Conservation (phyloP, 2,888 invertebrate genomes). For the Fabriciana adippe region DNA sequence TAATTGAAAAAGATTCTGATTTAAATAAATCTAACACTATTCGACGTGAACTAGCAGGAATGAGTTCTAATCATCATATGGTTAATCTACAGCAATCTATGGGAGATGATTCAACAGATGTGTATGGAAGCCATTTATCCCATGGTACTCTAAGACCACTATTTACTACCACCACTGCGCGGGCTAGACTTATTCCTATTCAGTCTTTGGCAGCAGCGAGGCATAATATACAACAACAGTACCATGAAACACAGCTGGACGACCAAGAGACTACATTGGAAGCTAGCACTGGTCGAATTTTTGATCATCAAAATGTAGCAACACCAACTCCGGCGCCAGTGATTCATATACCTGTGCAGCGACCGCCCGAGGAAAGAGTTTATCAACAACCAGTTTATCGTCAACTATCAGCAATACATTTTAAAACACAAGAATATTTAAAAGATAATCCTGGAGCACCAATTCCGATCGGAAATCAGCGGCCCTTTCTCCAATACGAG, state of each 20-base stretch:
- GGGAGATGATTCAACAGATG: slow-evolving; percentile 86
- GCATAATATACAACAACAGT: slow-evolving; percentile 74
- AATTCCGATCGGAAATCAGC: slow-evolving; percentile 77
- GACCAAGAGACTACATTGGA: slow-evolving; percentile 75
- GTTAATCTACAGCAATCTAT: slow-evolving; percentile 81
- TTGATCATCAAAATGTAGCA: slow-evolving; percentile 72
- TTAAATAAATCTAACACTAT: slow-evolving; percentile 81
- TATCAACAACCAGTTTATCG: slow-evolving; percentile 70
- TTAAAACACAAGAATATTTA: slow-evolving; percentile 74
- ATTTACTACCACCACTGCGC: slow-evolving; percentile 84
- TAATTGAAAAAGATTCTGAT: slow-evolving; percentile 70
- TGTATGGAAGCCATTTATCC: slow-evolving; percentile 85
- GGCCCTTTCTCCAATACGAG: slow-evolving; percentile 76
- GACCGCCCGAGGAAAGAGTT: slow-evolving; percentile 62
- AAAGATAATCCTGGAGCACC: slow-evolving; percentile 76
- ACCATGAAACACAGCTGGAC: slow-evolving; percentile 61
- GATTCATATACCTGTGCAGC: slow-evolving; percentile 77
- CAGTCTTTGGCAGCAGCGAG: slow-evolving; percentile 76
- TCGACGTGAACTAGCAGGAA: slow-evolving; percentile 84
- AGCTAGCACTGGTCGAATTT: slow-evolving; percentile 79
- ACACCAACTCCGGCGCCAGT: slow-evolving; percentile 81
- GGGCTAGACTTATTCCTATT: slow-evolving; percentile 81
- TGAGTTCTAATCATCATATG: slow-evolving; percentile 81
- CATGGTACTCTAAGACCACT: slow-evolving; percentile 85
- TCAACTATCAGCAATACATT: slow-evolving; percentile 66